Evolutionary conservation across 2,797 vertebrate species (phyloP), one percentile per base, ranked within the genome.

Genomic region (Poecilia gillii): DNA sequence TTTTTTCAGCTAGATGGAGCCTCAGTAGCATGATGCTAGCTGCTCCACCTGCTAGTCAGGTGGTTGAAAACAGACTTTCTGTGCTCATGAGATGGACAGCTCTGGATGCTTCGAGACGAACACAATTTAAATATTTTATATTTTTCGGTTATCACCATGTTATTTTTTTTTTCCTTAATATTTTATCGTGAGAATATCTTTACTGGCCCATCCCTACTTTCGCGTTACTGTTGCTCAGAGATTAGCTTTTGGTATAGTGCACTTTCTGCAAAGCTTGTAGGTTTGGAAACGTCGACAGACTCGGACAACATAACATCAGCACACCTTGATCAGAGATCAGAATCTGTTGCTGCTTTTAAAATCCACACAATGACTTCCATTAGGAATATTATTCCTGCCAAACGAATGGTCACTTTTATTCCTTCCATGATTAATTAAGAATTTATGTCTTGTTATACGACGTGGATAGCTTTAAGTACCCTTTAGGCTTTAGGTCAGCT

Each of bases 331-430:
- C 20, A 3, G 66, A 43, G 39, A n/a, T 25, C 36, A 41, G 25
- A 70, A 43, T 28, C 36, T 43, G 7, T 11, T 25, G 39, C 23
- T 70, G 66, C 66, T 41, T 68, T 41, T 14, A 70, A 74, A 85
- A 78, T 31, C 77, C 14, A 81, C 87, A 80, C 55, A 14, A 72
- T 9, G 49, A 89, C 79, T 91, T 90, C 82, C 79, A 77, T 59
- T 25, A 43, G 43, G 89, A 81, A 87, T 85, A 66, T 77, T 91
- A 91, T 91, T 92, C 93, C 94, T 94, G 93, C 93, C 93, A 94
- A 93, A 93, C 81, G 85, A 87, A 85, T 47, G 74, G 91, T 93
- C 93, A 95, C 92, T 92, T 94, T 93, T 79, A 84, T 86, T 88
- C 83, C 83, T 83, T 87, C 77, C 74, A 47, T 74, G 79, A 88